Percentiles rank a stretch among this genome's conserved stretches.
These are phyloP conservation scores for Trididemnum miniatum DNA, from an alignment of 23 tunicate species.

Conservation along the genomic window DNA sequence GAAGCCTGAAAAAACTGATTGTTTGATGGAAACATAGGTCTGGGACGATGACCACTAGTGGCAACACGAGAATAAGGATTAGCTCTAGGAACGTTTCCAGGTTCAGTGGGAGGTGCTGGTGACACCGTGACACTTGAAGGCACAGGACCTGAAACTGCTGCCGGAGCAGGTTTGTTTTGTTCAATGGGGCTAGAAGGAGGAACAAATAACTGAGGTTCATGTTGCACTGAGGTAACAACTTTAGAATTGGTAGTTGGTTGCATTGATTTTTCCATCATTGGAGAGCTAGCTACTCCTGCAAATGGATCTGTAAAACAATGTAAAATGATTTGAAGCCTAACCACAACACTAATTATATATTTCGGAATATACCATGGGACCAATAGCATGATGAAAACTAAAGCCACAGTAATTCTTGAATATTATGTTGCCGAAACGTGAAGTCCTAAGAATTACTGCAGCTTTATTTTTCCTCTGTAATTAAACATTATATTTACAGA, in stretches of 20 bases:
- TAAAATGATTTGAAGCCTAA: no score
- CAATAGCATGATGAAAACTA: no score
- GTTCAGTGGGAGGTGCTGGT: slow-evolving; percentile 11
- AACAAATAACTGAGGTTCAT: slow-evolving; percentile 87
- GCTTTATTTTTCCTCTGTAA: no score
- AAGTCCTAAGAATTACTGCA: no score
- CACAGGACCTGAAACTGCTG: neutral
- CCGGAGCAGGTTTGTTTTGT: neutral
- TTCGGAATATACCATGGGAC: no score
- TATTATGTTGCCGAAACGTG: no score
- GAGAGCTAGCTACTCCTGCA: slow-evolving; percentile 29
- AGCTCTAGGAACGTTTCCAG: neutral
- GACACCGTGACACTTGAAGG: neutral
- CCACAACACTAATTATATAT: no score
- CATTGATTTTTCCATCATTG: neutral
- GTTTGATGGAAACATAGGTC: slow-evolving; percentile 70
- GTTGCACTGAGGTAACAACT: slow-evolving; percentile 36
- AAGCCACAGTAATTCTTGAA: no score
- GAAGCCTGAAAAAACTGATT: slow-evolving; percentile 28
- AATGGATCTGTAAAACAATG: slow-evolving; percentile 60
- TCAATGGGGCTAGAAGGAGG: slow-evolving; percentile 56
- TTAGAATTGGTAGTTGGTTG: neutral
- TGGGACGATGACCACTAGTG: slow-evolving; percentile 26
- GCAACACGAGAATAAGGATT: slow-evolving; percentile 54
- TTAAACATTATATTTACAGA: no score